Base-by-base conservation (phyloP, 2,113 vertebrate genomes). In the Synodontis membranacea region DNA sequence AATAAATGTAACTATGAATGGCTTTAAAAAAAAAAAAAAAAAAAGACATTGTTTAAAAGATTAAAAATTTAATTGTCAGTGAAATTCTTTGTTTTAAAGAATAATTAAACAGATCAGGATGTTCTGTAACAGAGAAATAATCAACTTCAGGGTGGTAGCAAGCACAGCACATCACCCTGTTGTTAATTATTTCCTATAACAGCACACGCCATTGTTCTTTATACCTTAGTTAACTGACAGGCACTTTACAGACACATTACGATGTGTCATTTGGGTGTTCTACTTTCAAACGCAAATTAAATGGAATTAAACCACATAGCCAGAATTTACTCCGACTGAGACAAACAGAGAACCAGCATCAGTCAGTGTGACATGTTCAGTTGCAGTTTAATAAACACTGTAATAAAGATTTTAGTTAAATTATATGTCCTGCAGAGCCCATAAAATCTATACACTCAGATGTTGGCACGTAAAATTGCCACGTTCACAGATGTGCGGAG, bases 401-500 rank as follows among this genome's bases (percentile, higher is more conserved):
- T 50, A 50, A 76, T 76, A 46, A 0, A 50, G 74, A 50, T 44
- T 75, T 28, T 15, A 48, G 42, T 75, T n/a, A 14, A 34, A 54
- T 76, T 76, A 48, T 78, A 52, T 56, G 21, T 56, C 19, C 54
- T 62, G 39, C 17, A 39, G 42, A 31, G 23, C 39, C 42, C 12
- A 64, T 85, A 25, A 66, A 85, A 66, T 12, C 17, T 8, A 1
- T 42, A n/a, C 39, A 54, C 82, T 52, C 23, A 52, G 17, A 39
- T n/a, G 23, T 17, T 75, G 37, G 70, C n/a, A 79, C 42, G 12
- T 84, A 34, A 85, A 48, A 80, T 54, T 68, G 84, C 84, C n/a
- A 68, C 60, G 15, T 68, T 86, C 17, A 80, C 75, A 80, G 70
- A 85, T 85, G 56, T 48, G 54, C 48, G 28, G 8, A 44, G 46